Base-by-base conservation (phyloP, 23 tunicate species). In the Halocynthia roretzi region DNA sequence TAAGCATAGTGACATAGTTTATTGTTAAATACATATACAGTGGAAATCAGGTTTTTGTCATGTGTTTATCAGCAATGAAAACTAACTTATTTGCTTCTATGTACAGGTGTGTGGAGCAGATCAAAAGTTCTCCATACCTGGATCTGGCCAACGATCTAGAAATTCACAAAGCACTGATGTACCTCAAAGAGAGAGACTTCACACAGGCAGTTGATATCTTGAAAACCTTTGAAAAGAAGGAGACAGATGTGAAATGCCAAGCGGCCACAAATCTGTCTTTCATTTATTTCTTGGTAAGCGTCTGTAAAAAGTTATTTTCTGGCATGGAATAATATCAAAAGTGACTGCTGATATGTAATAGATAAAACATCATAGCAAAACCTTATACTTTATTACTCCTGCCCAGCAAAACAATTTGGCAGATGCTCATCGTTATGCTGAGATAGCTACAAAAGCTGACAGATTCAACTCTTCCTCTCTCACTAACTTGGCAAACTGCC, bases 171-270 rank as follows among this genome's bases (percentile, higher is more conserved):
- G 99, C 99, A 8, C 80, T 94, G 19, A 81, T 85, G 84, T 88
- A 88, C 63, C 63, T 94, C 22, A 94, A 94, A 68, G 99, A 94
- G 67, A 82, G 95, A 9, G 91, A 87, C 60, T 94, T 94, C 54
- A 62, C 70, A 0, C 95, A 88, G 61, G 95, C 99, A 6, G 87
- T 94, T 0, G 66, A 83, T 53, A 88, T 88, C 60, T 61, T 94
- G 79, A 94, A 94, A 67, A 94, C 89, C 7, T 94, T 94, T 69
- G 99, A 94, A 60, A 94, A 94, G 74, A 94, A 94, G 78, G 99
- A 94, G 76, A 87, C 96, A 18, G 83, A 81, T 31, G 99, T 94
- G 23, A 87, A 87, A 54, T 81, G 91, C 14, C 99, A 94, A 75
- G 95, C 99, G 22, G 95, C 95, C 23, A 88, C 94, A 10, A 94